Evolutionary conservation across 2,797 vertebrate species (phyloP).

Genomic region (Malurus splendens): DNA sequence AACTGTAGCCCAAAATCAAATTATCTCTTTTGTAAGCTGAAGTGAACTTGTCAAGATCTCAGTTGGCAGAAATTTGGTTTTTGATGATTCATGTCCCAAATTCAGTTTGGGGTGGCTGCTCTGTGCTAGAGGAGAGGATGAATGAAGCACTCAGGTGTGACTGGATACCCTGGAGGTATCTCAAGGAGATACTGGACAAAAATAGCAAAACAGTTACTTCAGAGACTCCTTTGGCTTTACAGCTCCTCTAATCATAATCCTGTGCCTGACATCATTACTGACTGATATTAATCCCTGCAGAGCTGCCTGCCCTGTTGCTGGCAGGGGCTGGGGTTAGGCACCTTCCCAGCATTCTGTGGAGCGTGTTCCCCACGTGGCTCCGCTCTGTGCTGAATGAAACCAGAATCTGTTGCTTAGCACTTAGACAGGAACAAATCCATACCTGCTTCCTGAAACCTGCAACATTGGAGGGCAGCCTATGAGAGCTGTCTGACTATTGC

Average conservation of each 20-base stretch:
- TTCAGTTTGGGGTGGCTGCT: neutral
- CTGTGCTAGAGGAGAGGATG: neutral
- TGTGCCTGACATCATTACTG: neutral
- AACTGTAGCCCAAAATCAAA: neutral
- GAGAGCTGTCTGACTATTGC: neutral
- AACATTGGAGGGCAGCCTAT: neutral
- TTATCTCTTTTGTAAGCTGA: neutral
- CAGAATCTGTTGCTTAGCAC: neutral
- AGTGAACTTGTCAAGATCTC: neutral
- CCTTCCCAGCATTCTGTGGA: rapidly evolving
- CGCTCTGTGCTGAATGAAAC: neutral
- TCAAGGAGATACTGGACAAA: neutral
- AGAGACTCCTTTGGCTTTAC: neutral
- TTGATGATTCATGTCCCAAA: neutral
- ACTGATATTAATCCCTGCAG: neutral
- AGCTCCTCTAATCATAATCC: slow-evolving; percentile 4
- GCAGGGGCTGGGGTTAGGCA: neutral
- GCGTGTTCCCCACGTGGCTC: neutral
- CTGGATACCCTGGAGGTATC: neutral
- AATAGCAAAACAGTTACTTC: slow-evolving; percentile 12
- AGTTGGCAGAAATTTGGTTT: neutral
- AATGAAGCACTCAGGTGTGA: neutral
- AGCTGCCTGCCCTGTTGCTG: neutral
- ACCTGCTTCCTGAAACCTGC: neutral
- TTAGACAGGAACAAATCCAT: neutral